Conservation (phyloP, 2,888 invertebrate species). For the Diaprepes abbreviatus region DNA sequence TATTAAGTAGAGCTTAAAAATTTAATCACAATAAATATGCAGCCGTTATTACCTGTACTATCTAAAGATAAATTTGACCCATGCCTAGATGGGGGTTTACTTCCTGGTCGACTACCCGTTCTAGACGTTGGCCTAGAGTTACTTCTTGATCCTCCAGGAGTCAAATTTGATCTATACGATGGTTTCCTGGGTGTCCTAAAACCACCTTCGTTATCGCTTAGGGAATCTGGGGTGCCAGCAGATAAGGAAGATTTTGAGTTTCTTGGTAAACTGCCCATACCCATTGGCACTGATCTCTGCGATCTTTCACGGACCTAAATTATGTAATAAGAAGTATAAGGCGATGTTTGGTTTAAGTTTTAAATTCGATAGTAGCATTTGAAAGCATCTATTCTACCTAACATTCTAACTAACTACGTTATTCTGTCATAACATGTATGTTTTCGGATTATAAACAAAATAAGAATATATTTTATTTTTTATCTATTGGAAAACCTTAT, state of each 20-base stretch:
- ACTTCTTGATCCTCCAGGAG: slow-evolving; percentile 81
- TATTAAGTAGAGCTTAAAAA: too few species aligned
- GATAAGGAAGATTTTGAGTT: slow-evolving; percentile 84
- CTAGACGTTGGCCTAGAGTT: slow-evolving; percentile 87
- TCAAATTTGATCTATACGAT: slow-evolving; percentile 77
- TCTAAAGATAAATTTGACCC: slow-evolving; percentile 93
- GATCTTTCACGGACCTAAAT: slow-evolving; percentile 92
- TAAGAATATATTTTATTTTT: too few species aligned
- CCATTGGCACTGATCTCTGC: slow-evolving; percentile 91
- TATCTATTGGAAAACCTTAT: too few species aligned
- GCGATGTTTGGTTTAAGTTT: neutral
- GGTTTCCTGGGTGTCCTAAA: slow-evolving; percentile 78
- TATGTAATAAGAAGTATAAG: neutral
- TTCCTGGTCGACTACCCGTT: slow-evolving; percentile 87
- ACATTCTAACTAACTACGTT: neutral
- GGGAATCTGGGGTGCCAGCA: slow-evolving; percentile 90
- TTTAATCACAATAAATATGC: too few species aligned
- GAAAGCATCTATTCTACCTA: neutral
- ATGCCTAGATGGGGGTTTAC: slow-evolving; percentile 93
- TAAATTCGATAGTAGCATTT: neutral
- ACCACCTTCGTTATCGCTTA: slow-evolving; percentile 88
- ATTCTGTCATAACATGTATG: neutral
- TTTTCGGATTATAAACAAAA: too few species aligned
- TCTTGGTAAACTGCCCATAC: slow-evolving; percentile 71
- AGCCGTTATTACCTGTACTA: slow-evolving; percentile 88